Base-by-base conservation (phyloP, 2,888 invertebrate genomes). In the Crepidodera aurea region DNA sequence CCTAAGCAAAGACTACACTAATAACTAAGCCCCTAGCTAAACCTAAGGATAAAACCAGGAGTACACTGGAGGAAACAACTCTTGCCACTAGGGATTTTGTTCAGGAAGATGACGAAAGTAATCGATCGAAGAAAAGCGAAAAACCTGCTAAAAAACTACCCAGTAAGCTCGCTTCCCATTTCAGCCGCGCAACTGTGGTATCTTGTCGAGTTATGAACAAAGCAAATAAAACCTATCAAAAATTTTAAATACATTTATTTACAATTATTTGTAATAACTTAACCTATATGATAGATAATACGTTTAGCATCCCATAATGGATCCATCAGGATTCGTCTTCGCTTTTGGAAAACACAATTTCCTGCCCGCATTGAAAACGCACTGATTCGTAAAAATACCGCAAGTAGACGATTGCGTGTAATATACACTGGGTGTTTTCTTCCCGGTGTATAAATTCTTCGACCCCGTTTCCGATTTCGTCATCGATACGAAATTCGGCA, bases 401-500 rank as follows among this genome's bases (percentile, higher is more conserved):
- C 93, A 94, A 1, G 91, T 92, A 1, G 93, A 93, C 6, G 92
- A 91, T 79, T 93, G 93, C 0, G 93, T 92, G 73, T 91, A 93
- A 80, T 92, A 93, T 0, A 91, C 90, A 68, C 90, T 90, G 1
- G 90, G 87, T 75, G 87, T 89, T 79, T 90, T 90, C 76, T 90
- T 89, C 63, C 90, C 88, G 60, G 87, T 87, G 32, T 81, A 77
- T 25, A 82, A 76, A 72, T 81, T 81, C 27, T 82, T 81, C 19
- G 88, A 84, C 4, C 92, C 91, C 0, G 91, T 90, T 51, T 92
- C 89, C 1, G 92, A 92, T 78, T 91, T 93, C 1, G 91, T 90
- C 3, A 92, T 88, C 0, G 93, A 90, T 1, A 92, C 87, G 78
- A 90, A 93, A 73, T 87, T 86, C 56, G 89, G 87, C 10, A 83